phyloP scores from a whole-genome alignment of 2,113 vertebrate genomes.

The Telmatochromis sp. region DNA sequence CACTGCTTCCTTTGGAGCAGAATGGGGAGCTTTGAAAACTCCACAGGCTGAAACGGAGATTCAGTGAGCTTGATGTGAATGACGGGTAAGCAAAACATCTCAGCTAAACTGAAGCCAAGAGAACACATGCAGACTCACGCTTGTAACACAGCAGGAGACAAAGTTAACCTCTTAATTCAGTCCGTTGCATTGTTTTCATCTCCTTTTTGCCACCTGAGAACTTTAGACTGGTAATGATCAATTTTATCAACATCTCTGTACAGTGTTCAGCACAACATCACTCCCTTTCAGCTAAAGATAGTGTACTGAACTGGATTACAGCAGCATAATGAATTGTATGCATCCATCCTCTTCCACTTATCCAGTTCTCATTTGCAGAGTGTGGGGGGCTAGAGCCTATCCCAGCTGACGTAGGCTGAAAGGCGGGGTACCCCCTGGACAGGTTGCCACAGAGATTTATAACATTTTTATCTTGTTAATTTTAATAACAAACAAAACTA shows the following conservation, averaged over 20 bases:
- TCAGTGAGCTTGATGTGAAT: not conserved
- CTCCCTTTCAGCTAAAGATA: not conserved
- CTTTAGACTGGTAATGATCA: not conserved
- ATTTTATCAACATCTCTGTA: not conserved
- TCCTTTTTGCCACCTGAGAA: not conserved
- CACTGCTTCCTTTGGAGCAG: constrained; percentile 18
- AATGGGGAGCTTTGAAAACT: not conserved
- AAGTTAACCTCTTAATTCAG: not conserved
- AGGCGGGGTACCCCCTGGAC: not conserved
- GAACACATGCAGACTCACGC: not conserved
- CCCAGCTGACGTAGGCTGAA: not conserved
- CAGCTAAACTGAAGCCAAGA: not conserved
- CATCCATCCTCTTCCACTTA: not conserved
- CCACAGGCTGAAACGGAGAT: not conserved
- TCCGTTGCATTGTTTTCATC: not conserved
- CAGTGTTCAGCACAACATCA: not conserved
- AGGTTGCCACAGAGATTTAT: not conserved
- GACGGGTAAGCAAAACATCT: not conserved
- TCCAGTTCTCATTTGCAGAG: not conserved
- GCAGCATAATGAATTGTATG: not conserved
- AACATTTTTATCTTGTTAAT: not conserved
- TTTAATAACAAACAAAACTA: not conserved
- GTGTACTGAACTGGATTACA: not conserved
- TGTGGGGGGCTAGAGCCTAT: not conserved
- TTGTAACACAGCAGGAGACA: not conserved